Evolutionary conservation across 2,888 invertebrate species (phyloP).

Genomic region (Serripes groenlandicus): DNA sequence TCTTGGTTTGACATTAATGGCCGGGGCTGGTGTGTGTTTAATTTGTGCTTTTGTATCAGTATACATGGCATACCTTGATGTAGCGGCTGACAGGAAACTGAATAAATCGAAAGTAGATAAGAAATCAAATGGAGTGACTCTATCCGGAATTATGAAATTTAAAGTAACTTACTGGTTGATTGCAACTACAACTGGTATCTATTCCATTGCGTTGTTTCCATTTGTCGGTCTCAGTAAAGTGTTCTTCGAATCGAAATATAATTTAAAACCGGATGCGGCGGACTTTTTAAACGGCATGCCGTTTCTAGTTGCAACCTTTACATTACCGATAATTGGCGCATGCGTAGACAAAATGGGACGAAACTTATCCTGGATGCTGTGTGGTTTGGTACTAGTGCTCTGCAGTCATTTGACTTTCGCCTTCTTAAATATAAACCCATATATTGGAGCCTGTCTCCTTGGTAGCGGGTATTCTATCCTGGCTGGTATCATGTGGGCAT

Average conservation of each 20-base stretch:
- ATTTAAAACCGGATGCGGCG: not conserved
- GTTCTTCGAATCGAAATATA: constrained; percentile 11
- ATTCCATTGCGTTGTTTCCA: constrained; percentile 4
- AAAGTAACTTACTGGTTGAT: constrained; percentile 6
- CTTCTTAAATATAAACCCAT: not conserved
- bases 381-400: not conserved
- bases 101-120: not conserved
- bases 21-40: not conserved
- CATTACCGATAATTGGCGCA: not conserved
- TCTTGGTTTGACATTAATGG: not conserved
- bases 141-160: not conserved
- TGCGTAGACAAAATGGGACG: constrained; percentile 7
- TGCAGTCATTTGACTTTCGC: not conserved
- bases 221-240: constrained; percentile 9
- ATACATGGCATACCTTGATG: not conserved
- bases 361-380: constrained; percentile 6
- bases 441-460: not conserved
- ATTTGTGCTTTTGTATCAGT: not conserved
- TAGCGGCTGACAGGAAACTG: not conserved
- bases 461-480: not conserved
- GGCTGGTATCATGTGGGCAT: not conserved
- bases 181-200: not conserved
- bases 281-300: not conserved
- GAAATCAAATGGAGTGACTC: not conserved
- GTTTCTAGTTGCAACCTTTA: not conserved